These are phyloP conservation scores for Panthera tigris DNA, from an alignment of 2,113 vertebrate genomes.

Conservation along the genomic window DNA sequence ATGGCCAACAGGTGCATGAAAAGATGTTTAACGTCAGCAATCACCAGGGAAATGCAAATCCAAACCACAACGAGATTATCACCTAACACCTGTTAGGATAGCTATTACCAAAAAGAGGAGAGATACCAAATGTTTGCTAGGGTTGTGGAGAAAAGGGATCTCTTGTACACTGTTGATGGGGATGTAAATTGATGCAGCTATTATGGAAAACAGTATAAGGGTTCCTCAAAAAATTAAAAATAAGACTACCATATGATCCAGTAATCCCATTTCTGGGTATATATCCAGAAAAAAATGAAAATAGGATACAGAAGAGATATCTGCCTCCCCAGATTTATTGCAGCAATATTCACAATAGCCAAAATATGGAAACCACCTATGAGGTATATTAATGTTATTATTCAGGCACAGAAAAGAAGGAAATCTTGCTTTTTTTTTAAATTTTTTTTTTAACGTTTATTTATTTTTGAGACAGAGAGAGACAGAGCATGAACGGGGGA, in stretches of 20 bases:
- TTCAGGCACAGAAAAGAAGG: background rate
- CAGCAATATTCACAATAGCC: background rate
- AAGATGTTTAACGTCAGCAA: background rate
- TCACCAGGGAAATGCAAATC: slow-evolving; percentile 13
- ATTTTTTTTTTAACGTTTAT: no score
- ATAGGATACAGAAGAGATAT: background rate
- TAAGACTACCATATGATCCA: background rate
- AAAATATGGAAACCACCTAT: background rate
- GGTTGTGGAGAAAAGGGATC: background rate
- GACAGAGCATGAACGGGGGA: no score
- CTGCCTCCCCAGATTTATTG: background rate
- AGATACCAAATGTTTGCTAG: background rate
- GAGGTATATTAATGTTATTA: background rate
- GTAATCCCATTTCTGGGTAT: background rate
- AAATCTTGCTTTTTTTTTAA: background rate
- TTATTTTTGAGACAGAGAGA: no score
- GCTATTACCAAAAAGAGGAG: background rate
- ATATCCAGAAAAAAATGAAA: background rate
- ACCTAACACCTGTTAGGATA: background rate
- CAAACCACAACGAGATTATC: background rate
- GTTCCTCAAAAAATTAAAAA: background rate
- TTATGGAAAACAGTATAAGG: background rate
- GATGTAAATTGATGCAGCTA: background rate
- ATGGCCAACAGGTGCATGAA: background rate
- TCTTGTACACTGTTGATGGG: background rate